phyloP scores from a whole-genome alignment of 2,113 vertebrate genomes.

The Piprites chloris region DNA sequence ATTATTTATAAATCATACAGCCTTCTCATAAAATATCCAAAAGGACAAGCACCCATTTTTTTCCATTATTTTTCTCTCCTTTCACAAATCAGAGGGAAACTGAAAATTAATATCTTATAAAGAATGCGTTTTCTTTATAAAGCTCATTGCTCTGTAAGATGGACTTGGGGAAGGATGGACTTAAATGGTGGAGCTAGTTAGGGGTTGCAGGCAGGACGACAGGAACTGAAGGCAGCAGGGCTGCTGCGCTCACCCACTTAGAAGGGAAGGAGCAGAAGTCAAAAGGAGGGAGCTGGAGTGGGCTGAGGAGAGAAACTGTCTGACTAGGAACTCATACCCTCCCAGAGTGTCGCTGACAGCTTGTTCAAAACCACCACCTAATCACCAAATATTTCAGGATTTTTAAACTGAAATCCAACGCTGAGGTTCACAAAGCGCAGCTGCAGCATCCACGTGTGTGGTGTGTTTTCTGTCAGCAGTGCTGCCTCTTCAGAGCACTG shows the following conservation, averaged over 20 bases:
- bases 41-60: constrained; percentile 5
- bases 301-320: not conserved
- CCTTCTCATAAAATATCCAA: constrained; percentile 43
- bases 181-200: not conserved
- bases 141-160: too few species aligned
- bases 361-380: not conserved
- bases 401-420: not conserved
- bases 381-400: not conserved
- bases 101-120: not conserved
- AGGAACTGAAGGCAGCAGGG: not conserved
- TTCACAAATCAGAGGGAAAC: not conserved
- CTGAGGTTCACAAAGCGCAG: not conserved
- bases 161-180: not conserved
- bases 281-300: not conserved
- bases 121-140: not conserved
- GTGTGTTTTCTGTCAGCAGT: not conserved
- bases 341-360: not conserved
- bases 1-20: constrained; percentile 48
- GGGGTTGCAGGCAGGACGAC: rapidly evolving
- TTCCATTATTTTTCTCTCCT: not conserved
- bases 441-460: rapidly evolving
- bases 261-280: not conserved
- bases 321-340: not conserved
- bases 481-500: not conserved
- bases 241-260: not conserved